A percentile compares a stretch with the other conserved stretches of the same genome.
phyloP scores from a whole-genome alignment of 2,797 vertebrate genomes.

The Nyctibius grandis region DNA sequence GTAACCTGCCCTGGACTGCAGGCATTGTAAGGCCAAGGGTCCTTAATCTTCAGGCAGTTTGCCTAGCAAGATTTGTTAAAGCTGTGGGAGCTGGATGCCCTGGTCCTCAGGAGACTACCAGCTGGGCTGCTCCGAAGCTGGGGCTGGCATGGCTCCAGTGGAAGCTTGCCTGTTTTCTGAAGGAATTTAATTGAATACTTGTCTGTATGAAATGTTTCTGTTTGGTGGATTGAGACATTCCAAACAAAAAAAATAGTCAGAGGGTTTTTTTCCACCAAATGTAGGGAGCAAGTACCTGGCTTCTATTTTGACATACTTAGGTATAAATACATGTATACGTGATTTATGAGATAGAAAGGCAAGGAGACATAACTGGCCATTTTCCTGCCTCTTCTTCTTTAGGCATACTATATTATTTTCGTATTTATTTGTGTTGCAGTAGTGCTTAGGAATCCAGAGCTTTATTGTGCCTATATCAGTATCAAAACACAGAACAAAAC shows the following conservation, averaged over 20 bases:
- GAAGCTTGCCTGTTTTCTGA: slow-evolving; percentile 19
- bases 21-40: background rate
- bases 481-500: background rate
- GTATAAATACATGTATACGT: background rate
- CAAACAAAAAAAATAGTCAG: background rate
- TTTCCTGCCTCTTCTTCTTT: background rate
- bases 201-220: slow-evolving; percentile 33
- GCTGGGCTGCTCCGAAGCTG: slow-evolving; percentile 3
- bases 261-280: background rate
- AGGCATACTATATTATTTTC: background rate
- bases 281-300: background rate
- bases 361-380: background rate
- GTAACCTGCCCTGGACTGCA: background rate
- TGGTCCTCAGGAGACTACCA: slow-evolving; percentile 21
- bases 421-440: background rate
- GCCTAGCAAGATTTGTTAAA: background rate
- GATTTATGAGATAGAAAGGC: background rate
- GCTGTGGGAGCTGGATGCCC: background rate
- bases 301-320: background rate
- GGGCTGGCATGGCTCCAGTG: slow-evolving; percentile 23
- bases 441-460: background rate
- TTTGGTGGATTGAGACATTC: slow-evolving; percentile 24
- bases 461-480: background rate
- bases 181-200: slow-evolving; percentile 40
- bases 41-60: background rate